A percentile compares a stretch with the other conserved stretches of the same genome.
Evolutionary conservation across 2,113 vertebrate species (phyloP).

Genomic region (Colaptes auratus): DNA sequence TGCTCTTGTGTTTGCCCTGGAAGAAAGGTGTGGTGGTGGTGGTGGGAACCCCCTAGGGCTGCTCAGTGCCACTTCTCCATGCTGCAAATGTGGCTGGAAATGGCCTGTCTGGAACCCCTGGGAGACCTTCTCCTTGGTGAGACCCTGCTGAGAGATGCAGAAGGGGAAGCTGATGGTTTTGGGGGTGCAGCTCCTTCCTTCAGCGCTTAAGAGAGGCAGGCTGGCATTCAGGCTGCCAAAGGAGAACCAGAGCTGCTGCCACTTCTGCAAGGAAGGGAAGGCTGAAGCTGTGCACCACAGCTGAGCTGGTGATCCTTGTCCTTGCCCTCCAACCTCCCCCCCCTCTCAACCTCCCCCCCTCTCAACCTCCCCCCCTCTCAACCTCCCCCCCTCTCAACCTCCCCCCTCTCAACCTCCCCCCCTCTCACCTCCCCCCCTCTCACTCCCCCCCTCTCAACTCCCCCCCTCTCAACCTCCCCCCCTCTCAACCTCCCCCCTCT

Average conservation of each 20-base stretch:
- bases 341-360: too few relatives aligned
- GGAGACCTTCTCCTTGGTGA: rapidly evolving
- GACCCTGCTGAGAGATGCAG: not conserved
- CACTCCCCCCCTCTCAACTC: too few relatives aligned
- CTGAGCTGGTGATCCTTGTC: not conserved
- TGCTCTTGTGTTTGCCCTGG: not conserved
- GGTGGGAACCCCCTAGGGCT: not conserved
- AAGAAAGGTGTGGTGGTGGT: rapidly evolving
- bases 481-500: too few relatives aligned
- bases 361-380: too few relatives aligned
- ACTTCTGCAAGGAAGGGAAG: not conserved
- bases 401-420: too few relatives aligned
- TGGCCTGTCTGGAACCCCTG: not conserved
- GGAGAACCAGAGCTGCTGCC: not conserved
- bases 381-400: too few relatives aligned
- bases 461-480: too few relatives aligned
- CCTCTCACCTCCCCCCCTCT: too few relatives aligned
- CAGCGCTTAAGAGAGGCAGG: not conserved
- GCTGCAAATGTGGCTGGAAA: not conserved
- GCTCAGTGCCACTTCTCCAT: rapidly evolving
- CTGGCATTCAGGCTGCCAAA: rapidly evolving
- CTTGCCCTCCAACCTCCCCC: not conserved
- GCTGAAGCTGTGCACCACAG: not conserved
- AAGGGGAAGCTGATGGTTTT: not conserved
- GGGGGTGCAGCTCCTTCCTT: not conserved